Conservation (phyloP, 1,140 invertebrate species). For the Caenorhabditis briggsae region DNA sequence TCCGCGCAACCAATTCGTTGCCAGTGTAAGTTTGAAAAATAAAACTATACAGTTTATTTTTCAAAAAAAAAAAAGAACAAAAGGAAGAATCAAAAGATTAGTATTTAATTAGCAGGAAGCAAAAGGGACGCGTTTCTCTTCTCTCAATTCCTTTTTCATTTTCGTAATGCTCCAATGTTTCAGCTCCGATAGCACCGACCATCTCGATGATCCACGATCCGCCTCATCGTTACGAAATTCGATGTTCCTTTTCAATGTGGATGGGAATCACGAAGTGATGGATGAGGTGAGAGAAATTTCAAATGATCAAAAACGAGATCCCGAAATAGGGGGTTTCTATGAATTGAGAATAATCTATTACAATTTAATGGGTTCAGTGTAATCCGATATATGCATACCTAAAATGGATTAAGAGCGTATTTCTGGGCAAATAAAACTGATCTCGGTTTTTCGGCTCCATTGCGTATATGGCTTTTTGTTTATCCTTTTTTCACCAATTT, state of each 20-base stretch:
- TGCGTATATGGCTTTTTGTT: neutral
- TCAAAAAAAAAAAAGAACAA: neutral
- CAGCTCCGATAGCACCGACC: conserved; percentile 57
- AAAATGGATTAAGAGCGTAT: neutral
- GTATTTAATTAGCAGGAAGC: conserved; percentile 17
- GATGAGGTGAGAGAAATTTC: neutral
- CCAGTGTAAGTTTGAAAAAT: conserved; percentile 30
- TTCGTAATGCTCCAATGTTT: conserved; percentile 46
- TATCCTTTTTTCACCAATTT: neutral
- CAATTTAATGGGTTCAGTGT: neutral
- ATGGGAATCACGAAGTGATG: conserved; percentile 22
- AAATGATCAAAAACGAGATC: neutral
- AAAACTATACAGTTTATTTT: conserved; percentile 1
- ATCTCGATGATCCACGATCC: conserved; percentile 52
- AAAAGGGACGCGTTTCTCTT: neutral
- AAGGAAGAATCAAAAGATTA: conserved; percentile 20
- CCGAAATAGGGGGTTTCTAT: neutral
- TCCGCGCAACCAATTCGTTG: conserved; percentile 21
- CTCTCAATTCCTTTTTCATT: neutral
- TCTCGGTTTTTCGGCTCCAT: neutral
- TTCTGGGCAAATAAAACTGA: neutral
- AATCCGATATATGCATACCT: neutral
- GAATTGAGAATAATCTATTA: neutral
- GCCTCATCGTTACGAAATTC: conserved; percentile 41
- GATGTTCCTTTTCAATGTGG: conserved; percentile 48